These are phyloP conservation scores for Itoplectis maculator DNA, from an alignment of 2,888 invertebrate species.

Conservation along the genomic window DNA sequence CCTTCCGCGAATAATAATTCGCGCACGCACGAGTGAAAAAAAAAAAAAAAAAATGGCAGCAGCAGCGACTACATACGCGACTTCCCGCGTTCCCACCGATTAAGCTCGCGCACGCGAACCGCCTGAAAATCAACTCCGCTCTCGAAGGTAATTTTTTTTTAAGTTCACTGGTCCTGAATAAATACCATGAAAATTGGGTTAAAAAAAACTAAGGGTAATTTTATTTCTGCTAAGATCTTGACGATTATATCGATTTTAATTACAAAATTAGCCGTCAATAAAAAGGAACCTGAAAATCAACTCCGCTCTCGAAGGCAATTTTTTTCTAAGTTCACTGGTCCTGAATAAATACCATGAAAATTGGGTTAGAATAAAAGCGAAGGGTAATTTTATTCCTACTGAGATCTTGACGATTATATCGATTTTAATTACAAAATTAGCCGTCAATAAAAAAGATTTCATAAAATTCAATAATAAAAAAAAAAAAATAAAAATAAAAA, in stretches of 20 bases:
- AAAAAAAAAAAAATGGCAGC: no score
- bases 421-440: no score
- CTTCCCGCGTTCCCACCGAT: background rate
- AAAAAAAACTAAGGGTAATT: no score
- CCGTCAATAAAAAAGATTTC: background rate
- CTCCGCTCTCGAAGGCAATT: no score
- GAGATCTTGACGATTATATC: no score
- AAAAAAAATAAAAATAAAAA: background rate
- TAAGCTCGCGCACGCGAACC: slow-evolving; percentile 1
- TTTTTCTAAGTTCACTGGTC: background rate
- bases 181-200: background rate
- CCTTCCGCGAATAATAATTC: slow-evolving; percentile 22
- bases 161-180: background rate
- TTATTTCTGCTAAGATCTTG: no score
- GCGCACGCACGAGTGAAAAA: slow-evolving; percentile 18
- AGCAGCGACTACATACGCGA: background rate
- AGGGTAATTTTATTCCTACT: no score
- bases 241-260: no score
- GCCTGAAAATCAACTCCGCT: background rate
- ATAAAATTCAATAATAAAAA: background rate
- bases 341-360: background rate
- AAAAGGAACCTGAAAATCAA: background rate
- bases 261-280: no score
- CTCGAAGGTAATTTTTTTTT: background rate
- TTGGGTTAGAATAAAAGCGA: background rate